A percentile compares a stretch with the other conserved stretches of the same genome.
These are phyloP conservation scores for Paratrypauchen microcephalus DNA, from an alignment of 2,797 vertebrate species.

Conservation along the genomic window DNA sequence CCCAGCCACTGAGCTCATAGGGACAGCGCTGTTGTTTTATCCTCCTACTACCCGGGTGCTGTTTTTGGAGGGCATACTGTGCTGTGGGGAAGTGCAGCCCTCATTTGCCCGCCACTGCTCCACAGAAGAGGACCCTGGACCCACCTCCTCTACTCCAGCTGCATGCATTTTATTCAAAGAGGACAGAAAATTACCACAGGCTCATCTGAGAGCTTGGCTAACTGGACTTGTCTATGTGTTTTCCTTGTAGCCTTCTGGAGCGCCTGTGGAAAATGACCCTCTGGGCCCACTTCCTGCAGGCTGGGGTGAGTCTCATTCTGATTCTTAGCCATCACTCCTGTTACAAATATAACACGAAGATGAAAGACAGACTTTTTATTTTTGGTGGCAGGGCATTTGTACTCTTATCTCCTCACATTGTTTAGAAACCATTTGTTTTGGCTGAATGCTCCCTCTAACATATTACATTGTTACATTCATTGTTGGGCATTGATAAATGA, in stretches of 20 bases:
- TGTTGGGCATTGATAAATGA: constrained; percentile 36
- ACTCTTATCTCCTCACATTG: neutral
- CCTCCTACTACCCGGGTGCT: constrained; percentile 78
- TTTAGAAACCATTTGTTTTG: constrained; percentile 21
- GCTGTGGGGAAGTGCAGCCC: constrained; percentile 49
- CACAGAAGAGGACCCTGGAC: constrained; percentile 48
- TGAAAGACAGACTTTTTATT: neutral
- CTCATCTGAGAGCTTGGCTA: constrained; percentile 39
- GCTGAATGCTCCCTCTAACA: constrained; percentile 20
- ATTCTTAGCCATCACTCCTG: neutral
- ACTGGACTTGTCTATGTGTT: constrained; percentile 71
- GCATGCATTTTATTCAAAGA: neutral
- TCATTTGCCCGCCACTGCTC: constrained; percentile 64
- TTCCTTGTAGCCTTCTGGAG: constrained; percentile 82
- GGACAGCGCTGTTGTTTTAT: constrained; percentile 84
- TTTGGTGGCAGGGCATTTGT: neutral
- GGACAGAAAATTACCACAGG: neutral
- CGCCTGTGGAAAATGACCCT: constrained; percentile 91
- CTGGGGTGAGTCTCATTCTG: constrained; percentile 88
- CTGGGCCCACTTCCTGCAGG: constrained; percentile 90
- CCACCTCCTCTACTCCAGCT: neutral
- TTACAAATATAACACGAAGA: neutral
- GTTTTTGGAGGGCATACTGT: constrained; percentile 89
- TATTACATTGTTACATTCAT: constrained; percentile 10
- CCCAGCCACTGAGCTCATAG: constrained; percentile 97